Base-by-base conservation (phyloP, 2,888 invertebrate genomes). In the Lysandra bellargus region DNA sequence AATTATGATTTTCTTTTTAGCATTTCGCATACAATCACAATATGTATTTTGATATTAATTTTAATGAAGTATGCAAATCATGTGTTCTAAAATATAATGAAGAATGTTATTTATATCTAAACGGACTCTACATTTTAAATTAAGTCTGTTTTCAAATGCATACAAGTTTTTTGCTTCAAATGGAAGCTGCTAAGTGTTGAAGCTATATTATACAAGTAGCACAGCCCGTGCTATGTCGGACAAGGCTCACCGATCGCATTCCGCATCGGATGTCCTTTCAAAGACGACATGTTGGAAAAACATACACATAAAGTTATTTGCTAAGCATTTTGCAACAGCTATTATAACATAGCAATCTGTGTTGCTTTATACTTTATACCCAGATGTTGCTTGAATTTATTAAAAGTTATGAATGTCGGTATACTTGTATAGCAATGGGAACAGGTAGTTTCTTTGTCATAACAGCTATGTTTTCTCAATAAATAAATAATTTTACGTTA, bases 211-310 rank as follows among this genome's bases (percentile, higher is more conserved):
- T 69, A 69, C 69, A 14, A 69, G 33, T 37, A 17, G 37, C 14
- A 33, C 33, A 23, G 64, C 3, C 12, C 12, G 23, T 9, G 69
- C 69, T 37, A 33, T 69, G 69, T 69, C 69, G 69, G 69, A 69
- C 69, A 69, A 69, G 69, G 69, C 69, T 69, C 37, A 4, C 69
- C 69, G 33, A 69, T 69, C 69, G 69, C 69, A 69, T 69, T 69
- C 69, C 33, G 17, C 33, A 4, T 33, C 69, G 33, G 69, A 69
- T 69, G 69, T 69, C 69, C 69, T 69, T 69, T 69, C 69, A 37
- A 69, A 69, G 69, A 69, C 69, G 69, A 69, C 69, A 69, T 14
- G 33, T 69, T 69, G 1, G 33, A 69, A 69, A 69, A 69, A 37
- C 37, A 5, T 69, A 1, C 4, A 69, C 64, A 64, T 64, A 12